Evolutionary conservation across 2,797 vertebrate species (phyloP).

Genomic region (Chelonia mydas): DNA sequence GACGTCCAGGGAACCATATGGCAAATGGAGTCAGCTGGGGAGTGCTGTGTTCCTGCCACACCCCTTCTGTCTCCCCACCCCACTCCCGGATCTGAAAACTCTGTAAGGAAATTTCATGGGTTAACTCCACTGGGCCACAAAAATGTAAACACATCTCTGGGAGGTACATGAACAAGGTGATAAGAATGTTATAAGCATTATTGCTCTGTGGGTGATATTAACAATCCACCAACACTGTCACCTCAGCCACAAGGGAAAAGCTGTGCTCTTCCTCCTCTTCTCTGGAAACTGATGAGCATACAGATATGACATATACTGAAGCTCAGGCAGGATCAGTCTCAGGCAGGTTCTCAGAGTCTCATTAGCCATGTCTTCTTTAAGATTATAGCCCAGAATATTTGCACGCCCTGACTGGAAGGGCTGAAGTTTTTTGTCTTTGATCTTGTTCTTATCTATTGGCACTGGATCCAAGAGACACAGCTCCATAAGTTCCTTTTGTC

Average conservation of each 20-base stretch:
- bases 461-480: slow-evolving; percentile 80
- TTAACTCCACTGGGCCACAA: fast-evolving
- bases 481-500: slow-evolving; percentile 77
- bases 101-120: not conserved
- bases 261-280: slow-evolving; percentile 61
- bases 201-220: not conserved
- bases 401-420: slow-evolving; percentile 88
- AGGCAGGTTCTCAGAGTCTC: slow-evolving; percentile 77
- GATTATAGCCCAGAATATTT: slow-evolving; percentile 88
- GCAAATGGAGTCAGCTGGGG: not conserved
- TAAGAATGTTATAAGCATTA: not conserved
- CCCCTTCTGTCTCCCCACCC: not conserved
- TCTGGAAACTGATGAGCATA: slow-evolving; percentile 85
- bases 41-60: not conserved
- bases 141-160: not conserved
- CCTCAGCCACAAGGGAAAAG: not conserved
- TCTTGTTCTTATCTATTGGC: slow-evolving; percentile 72
- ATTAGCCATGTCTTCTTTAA: slow-evolving; percentile 77
- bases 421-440: slow-evolving; percentile 79
- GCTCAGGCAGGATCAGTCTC: slow-evolving; percentile 85
- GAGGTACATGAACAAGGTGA: fast-evolving
- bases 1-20: not conserved
- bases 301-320: slow-evolving; percentile 85
- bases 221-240: not conserved
- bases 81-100: not conserved